These are phyloP conservation scores for Bostrychus sinensis DNA, from an alignment of 2,113 vertebrate species.

Conservation along the genomic window DNA sequence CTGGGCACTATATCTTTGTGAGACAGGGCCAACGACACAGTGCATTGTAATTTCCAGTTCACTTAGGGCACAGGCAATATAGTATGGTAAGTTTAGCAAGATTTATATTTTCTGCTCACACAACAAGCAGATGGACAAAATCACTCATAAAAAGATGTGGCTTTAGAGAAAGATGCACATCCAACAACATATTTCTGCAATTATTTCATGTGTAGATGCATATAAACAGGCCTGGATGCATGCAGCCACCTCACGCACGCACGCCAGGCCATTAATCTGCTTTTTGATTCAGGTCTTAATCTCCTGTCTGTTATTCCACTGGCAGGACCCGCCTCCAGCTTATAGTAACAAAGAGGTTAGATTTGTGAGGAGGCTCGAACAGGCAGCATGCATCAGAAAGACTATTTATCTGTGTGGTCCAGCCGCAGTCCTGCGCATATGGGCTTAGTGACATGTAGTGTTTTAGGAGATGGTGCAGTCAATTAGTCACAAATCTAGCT, in stretches of 20 bases:
- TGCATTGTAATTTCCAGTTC: no score
- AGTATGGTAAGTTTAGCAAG: no score
- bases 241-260: conserved; percentile 9
- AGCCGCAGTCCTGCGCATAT: conserved; percentile 3
- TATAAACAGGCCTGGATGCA: conserved; percentile 2
- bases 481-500: neutral
- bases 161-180: conserved; percentile 1
- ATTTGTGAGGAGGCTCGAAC: conserved; percentile 53
- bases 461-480: conserved; percentile 2
- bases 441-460: conserved; percentile 5
- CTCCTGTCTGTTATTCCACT: conserved; percentile 64
- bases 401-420: conserved; percentile 46
- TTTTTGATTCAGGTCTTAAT: conserved; percentile 74
- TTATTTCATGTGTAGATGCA: conserved; percentile 25
- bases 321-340: conserved; percentile 68
- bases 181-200: conserved; percentile 32
- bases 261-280: conserved; percentile 55
- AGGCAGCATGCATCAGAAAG: conserved; percentile 51
- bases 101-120: neutral
- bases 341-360: conserved; percentile 64
- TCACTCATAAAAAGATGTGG: neutral
- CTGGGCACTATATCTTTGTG: no score
- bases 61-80: neutral
- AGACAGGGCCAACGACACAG: no score
- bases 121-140: conserved; percentile 14